A percentile compares a stretch with the other conserved stretches of the same genome.
Evolutionary conservation across 2,888 invertebrate genomes (phyloP).

Genomic region (Mactromeris polynyma): DNA sequence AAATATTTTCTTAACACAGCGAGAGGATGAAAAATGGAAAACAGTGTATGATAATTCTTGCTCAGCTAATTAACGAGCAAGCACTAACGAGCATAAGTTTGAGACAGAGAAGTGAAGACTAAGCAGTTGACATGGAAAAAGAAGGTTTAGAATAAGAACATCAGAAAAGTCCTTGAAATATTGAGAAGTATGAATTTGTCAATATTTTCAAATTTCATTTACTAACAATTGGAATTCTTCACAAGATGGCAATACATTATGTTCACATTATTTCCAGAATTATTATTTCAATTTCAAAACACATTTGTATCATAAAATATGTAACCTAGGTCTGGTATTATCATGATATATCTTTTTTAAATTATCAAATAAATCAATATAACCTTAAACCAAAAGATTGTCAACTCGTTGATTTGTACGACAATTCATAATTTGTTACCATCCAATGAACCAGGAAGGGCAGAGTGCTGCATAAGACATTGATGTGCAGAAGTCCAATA

Average conservation of each 20-base stretch:
- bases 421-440: neutral
- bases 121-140: neutral
- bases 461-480: neutral
- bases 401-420: neutral
- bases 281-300: neutral
- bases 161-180: neutral
- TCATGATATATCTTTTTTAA: neutral
- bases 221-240: neutral
- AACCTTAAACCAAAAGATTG: neutral
- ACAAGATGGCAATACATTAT: neutral
- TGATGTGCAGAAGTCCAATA: constrained; percentile 6
- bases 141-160: neutral
- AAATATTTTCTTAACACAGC: neutral
- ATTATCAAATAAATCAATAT: neutral
- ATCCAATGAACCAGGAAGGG: neutral
- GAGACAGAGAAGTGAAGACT: neutral
- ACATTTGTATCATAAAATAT: neutral
- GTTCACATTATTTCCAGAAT: neutral
- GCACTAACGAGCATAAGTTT: neutral
- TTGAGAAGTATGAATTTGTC: neutral
- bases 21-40: neutral
- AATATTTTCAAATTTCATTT: neutral
- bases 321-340: neutral
- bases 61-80: neutral
- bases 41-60: neutral